Conservation (phyloP, 92 coral and sea anemone genomes). For the Phymanthus crucifer region DNA sequence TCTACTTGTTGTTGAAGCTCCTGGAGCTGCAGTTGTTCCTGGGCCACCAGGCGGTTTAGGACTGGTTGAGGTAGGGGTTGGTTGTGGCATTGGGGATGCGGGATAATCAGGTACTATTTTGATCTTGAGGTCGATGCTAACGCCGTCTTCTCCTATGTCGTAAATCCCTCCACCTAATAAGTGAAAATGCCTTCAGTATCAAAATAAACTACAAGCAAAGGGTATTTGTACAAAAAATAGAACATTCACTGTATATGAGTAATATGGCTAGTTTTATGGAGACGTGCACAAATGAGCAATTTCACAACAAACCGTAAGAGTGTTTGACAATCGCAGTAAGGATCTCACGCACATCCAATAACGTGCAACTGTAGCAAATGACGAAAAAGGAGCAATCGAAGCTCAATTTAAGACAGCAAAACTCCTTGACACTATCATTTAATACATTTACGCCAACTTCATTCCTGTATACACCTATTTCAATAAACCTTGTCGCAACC, state of each 20-base stretch:
- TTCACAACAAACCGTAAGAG: no score
- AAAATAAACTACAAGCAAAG: background rate
- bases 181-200: background rate
- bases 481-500: no score
- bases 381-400: no score
- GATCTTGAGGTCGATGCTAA: constrained; percentile 57
- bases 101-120: constrained; percentile 36
- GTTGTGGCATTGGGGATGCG: background rate
- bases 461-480: no score
- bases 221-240: background rate
- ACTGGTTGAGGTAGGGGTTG: background rate
- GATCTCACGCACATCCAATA: no score
- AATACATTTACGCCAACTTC: no score
- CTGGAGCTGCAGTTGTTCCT: background rate
- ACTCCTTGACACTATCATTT: no score
- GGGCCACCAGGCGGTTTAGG: background rate
- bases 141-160: constrained; percentile 57
- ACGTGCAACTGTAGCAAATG: no score
- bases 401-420: no score
- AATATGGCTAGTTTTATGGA: no score
- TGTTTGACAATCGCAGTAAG: no score
- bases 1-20: background rate
- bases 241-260: background rate
- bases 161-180: constrained; percentile 73
- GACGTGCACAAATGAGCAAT: no score